A percentile compares a stretch with the other conserved stretches of the same genome.
These are phyloP conservation scores for Crepidodera aurea DNA, from an alignment of 2,888 invertebrate species.

Conservation along the genomic window DNA sequence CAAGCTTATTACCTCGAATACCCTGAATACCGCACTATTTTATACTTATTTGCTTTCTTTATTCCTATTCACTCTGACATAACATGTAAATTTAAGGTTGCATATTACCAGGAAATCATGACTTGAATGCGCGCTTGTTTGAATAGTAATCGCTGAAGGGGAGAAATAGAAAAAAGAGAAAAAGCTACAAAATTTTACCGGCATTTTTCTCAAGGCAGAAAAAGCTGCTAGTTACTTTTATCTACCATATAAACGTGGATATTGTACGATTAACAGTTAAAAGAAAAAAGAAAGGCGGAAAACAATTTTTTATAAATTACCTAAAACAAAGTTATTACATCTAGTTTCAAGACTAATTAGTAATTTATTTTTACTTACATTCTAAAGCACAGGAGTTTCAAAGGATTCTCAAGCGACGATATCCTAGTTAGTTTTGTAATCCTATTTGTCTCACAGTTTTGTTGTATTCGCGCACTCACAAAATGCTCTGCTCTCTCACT, in stretches of 20 bases:
- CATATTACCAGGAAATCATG: constrained; percentile 57
- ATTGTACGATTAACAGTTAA: too few species aligned
- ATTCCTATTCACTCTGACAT: constrained; percentile 33
- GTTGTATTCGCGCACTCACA: too few species aligned
- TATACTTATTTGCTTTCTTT: constrained; percentile 32
- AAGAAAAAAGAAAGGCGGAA: too few species aligned
- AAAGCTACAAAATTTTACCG: constrained; percentile 7
- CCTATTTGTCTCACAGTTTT: too few species aligned
- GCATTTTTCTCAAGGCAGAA: not conserved
- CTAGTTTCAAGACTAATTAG: too few species aligned
- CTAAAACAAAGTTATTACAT: too few species aligned
- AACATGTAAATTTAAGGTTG: constrained; percentile 51
- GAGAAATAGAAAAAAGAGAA: constrained; percentile 20
- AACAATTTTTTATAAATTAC: too few species aligned
- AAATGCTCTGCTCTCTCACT: too few species aligned
- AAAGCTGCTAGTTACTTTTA: not conserved
- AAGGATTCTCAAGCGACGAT: too few species aligned
- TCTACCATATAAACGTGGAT: not conserved
- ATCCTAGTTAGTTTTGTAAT: too few species aligned
- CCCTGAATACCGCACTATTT: constrained; percentile 33
- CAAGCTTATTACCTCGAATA: constrained; percentile 35
- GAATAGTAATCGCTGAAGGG: constrained; percentile 15
- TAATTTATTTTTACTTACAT: too few species aligned
- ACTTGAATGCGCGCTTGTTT: constrained; percentile 26
- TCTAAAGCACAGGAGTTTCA: too few species aligned